Base-by-base conservation (phyloP, 2,797 vertebrate species). In the Amblyraja radiata region DNA sequence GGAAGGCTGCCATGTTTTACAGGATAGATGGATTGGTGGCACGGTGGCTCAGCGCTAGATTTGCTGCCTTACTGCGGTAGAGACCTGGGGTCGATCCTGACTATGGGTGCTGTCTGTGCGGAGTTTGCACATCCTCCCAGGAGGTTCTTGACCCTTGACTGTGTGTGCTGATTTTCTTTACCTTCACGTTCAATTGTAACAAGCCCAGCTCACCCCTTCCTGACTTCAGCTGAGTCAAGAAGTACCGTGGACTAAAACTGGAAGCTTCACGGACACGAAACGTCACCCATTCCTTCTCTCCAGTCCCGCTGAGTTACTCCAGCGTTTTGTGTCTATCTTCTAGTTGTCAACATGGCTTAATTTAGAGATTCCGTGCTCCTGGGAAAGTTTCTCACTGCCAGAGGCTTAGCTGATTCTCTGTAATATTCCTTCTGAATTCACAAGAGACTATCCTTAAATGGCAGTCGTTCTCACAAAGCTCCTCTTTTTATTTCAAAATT, bases 311-410 rank as follows among this genome's bases (percentile, higher is more conserved):
- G 46, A 6, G 46, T 54, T 54, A 54, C 46, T 6, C 46, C 46
- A 54, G 46, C 46, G 5, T 54, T 54, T 54, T 54, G 46, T 54
- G 5, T 54, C 46, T 54, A 63, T 7, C 16, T 65, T 18, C 32
- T 18, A 68, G 32, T 21, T 88, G 63, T 88, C 84, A 68, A 78
- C 32, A 78, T 36, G 8, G 18, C 77, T 68, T 88, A 63, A 63
- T 88, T 88, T 88, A 88, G n/a, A 68, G n/a, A 68, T 18, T 63
- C 65, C 84, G 65, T 36, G n/a, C 36, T 88, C 61, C 63, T 68
- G 84, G 61, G 84, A 88, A 88, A 88, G 63, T 63, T 88, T 68
- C 36, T 36, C n/a, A 68, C 16, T 68, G n/a, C 84, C 84, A 88
- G 65, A 6, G 36, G n/a, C 36, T 9, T 88, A 9, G 23, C 63